phyloP scores from a whole-genome alignment of 2,797 vertebrate species.

The Takifugu ocellatus region DNA sequence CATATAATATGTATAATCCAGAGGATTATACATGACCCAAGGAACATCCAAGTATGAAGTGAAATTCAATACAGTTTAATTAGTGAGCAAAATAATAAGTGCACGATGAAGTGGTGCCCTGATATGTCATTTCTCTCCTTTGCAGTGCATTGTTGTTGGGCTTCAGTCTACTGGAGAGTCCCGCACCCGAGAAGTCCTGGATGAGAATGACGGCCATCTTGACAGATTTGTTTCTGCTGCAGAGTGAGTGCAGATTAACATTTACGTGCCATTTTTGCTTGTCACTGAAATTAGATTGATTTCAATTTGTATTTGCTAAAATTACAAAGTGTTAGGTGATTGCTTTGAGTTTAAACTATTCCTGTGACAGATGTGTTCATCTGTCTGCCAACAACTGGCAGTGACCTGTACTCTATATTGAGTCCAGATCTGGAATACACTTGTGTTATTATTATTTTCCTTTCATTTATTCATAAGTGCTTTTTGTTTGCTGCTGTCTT shows the following conservation, averaged over 20 bases:
- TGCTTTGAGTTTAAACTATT: slow-evolving; percentile 15
- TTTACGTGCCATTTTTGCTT: not conserved
- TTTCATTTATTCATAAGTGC: slow-evolving; percentile 12
- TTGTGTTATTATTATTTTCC: slow-evolving; percentile 2
- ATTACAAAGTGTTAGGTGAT: not conserved
- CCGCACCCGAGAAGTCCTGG: slow-evolving; percentile 93
- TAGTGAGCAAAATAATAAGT: not conserved
- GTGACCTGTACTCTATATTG: slow-evolving; percentile 8
- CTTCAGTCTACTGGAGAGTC: slow-evolving; percentile 98
- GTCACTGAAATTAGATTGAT: not conserved
- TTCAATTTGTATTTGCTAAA: too few species aligned
- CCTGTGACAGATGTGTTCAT: slow-evolving; percentile 13
- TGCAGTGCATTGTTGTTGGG: slow-evolving; percentile 91
- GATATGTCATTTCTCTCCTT: not conserved
- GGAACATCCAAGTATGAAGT: slow-evolving; percentile 14
- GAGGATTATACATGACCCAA: slow-evolving; percentile 8
- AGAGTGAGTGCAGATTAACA: slow-evolving; percentile 80
- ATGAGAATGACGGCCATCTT: slow-evolving; percentile 91
- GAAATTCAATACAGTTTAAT: not conserved
- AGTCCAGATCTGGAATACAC: slow-evolving; percentile 26
- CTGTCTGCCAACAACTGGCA: slow-evolving; percentile 29
- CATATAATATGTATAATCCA: slow-evolving; percentile 1
- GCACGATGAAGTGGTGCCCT: not conserved
- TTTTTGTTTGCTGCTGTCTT: slow-evolving; percentile 23
- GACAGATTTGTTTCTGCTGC: slow-evolving; percentile 96